A percentile compares a stretch with the other conserved stretches of the same genome.
Evolutionary conservation across 35 echinoderm and acorn worm species (phyloP).

Genomic region (Diadema setosum): DNA sequence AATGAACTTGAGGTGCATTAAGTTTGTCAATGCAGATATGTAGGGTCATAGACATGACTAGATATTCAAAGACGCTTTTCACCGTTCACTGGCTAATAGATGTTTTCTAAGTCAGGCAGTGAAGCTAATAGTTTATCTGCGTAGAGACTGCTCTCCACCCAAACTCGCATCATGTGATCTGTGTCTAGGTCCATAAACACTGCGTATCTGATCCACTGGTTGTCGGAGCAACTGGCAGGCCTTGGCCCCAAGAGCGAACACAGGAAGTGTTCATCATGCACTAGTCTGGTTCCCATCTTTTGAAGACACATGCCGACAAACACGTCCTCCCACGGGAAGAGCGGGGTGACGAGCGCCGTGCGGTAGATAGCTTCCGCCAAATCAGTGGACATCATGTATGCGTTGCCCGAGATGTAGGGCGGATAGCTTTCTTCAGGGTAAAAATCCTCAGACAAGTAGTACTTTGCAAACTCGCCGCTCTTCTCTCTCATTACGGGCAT

Average conservation of each 20-base stretch:
- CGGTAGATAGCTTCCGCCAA: background rate
- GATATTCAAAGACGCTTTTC: no score
- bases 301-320: constrained; percentile 1
- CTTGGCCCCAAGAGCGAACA: background rate
- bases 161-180: background rate
- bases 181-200: background rate
- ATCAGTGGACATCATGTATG: constrained; percentile 36
- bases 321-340: constrained; percentile 43
- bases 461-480: background rate
- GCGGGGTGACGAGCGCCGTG: background rate
- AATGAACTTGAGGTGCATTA: no score
- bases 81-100: no score
- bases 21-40: no score
- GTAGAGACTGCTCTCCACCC: background rate
- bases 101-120: no score
- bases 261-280: background rate
- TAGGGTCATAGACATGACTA: no score
- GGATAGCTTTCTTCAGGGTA: constrained; percentile 15
- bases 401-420: constrained; percentile 34
- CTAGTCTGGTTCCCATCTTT: background rate
- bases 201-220: background rate
- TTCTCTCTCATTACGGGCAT: background rate
- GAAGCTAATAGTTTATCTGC: background rate
- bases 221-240: background rate
- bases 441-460: background rate